A percentile compares a stretch with the other conserved stretches of the same genome.
phyloP scores from a whole-genome alignment of 2,113 vertebrate genomes.

The Lucifuga dentata region DNA sequence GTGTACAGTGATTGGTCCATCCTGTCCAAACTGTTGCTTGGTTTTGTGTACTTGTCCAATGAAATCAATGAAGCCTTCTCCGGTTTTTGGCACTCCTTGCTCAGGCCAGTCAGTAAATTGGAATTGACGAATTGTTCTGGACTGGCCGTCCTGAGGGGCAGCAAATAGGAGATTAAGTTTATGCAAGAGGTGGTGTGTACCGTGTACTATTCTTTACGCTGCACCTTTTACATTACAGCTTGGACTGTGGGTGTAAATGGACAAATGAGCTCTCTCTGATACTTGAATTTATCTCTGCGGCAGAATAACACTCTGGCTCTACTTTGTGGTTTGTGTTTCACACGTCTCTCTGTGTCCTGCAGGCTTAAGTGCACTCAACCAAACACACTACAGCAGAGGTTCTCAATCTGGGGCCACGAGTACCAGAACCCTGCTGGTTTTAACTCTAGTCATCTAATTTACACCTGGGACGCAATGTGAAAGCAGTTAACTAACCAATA shows the following conservation, averaged over 20 bases:
- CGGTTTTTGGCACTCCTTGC: conserved; percentile 96
- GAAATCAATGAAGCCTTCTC: conserved; percentile 97
- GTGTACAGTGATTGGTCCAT: conserved; percentile 95
- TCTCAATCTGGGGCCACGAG: background rate
- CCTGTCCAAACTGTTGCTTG: conserved; percentile 97
- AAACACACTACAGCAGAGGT: background rate
- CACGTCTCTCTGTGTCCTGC: conserved; percentile 1
- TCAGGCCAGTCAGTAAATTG: conserved; percentile 99
- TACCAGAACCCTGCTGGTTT: conserved; percentile 15
- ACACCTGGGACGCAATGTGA: conserved; percentile 27
- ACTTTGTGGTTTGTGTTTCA: conserved; percentile 70
- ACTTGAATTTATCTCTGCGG: background rate
- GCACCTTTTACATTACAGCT: too few relatives aligned
- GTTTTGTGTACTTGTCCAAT: conserved; percentile 98
- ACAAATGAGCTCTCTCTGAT: background rate
- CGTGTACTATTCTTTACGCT: background rate
- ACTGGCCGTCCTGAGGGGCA: conserved; percentile 90
- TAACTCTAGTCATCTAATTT: conserved; percentile 32
- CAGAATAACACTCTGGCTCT: conserved; percentile 5
- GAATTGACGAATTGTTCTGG: conserved; percentile 97
- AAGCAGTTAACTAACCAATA: conserved; percentile 2
- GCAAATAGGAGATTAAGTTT: conserved; percentile 1
- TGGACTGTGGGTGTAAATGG: background rate
- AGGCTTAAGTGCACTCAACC: background rate
- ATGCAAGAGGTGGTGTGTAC: background rate